These are phyloP conservation scores for Lucinisca nassula DNA, from an alignment of 2,888 invertebrate genomes.

Conservation along the genomic window DNA sequence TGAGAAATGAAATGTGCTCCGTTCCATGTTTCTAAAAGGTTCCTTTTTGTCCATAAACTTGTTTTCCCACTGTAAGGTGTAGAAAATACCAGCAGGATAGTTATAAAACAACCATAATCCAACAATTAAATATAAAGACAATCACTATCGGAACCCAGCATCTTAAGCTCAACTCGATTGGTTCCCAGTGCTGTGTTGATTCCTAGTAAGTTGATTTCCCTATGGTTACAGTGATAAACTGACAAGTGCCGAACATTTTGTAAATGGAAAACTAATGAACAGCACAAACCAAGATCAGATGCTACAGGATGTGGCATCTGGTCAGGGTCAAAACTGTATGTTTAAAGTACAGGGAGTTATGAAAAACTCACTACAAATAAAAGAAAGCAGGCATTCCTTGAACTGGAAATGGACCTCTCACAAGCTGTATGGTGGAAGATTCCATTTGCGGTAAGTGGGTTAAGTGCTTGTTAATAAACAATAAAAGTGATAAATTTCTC, in stretches of 20 bases:
- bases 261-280: too few species aligned
- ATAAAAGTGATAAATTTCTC: constrained; percentile 39
- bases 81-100: not conserved
- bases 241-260: too few species aligned
- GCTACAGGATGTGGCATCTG: too few species aligned
- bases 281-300: too few species aligned
- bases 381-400: too few species aligned
- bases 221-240: not conserved
- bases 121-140: not conserved
- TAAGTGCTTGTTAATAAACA: constrained; percentile 63
- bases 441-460: too few species aligned
- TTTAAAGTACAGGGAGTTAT: too few species aligned
- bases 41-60: not conserved
- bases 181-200: not conserved
- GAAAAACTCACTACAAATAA: too few species aligned
- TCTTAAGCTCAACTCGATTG: not conserved
- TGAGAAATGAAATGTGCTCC: not conserved
- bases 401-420: too few species aligned
- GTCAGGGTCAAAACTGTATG: too few species aligned
- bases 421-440: too few species aligned
- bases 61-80: not conserved
- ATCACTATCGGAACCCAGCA: not conserved
- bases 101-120: not conserved
- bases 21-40: not conserved
- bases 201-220: not conserved